phyloP scores from a whole-genome alignment of 2,797 vertebrate genomes.

The Pseudochirops corinnae region DNA sequence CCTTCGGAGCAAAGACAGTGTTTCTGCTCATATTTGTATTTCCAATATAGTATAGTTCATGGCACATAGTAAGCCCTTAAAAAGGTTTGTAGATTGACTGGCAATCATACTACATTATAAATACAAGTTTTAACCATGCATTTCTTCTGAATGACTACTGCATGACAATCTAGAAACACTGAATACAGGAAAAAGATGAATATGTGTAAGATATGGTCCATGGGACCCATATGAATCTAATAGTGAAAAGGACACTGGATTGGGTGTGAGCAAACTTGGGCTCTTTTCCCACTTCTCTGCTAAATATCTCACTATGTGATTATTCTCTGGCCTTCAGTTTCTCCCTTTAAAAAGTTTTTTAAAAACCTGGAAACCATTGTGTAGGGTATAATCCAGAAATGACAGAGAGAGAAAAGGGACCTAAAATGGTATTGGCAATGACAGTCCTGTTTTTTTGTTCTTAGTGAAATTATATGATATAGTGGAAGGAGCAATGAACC shows the following conservation, averaged over 20 bases:
- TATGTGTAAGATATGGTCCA: background rate
- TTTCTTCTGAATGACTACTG: background rate
- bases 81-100: background rate
- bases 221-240: background rate
- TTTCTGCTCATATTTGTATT: background rate
- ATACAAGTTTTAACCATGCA: background rate
- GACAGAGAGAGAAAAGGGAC: background rate
- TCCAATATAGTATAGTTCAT: background rate
- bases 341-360: background rate
- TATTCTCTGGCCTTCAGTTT: background rate
- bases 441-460: background rate
- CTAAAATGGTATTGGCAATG: background rate
- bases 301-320: background rate
- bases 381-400: background rate
- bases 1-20: background rate
- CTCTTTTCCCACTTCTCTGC: background rate
- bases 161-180: background rate
- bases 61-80: background rate
- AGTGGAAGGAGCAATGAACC: background rate
- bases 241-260: background rate
- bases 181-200: background rate
- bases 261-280: background rate
- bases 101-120: background rate
- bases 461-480: background rate
- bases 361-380: background rate